Conservation (phyloP, 2,888 invertebrate species). For the Tetanocera ferruginea region DNA sequence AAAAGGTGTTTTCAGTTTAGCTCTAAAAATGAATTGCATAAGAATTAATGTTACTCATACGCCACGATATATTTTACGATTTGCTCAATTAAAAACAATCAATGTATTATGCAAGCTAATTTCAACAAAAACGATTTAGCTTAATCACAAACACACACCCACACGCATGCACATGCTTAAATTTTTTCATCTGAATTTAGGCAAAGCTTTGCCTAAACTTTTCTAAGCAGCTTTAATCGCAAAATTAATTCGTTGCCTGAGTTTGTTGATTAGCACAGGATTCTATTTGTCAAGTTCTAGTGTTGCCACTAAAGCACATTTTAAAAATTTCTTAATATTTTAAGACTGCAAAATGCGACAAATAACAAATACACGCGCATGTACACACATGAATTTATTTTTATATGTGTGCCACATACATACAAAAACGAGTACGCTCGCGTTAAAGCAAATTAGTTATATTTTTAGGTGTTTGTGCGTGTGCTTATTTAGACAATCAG, state of each 20-base stretch:
- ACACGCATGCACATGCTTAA: too few species aligned
- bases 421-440: neutral
- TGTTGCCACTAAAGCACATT: neutral
- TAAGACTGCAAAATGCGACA: too few species aligned
- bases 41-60: neutral
- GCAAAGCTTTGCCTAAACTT: neutral
- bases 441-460: neutral
- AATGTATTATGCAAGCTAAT: too few species aligned
- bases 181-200: too few species aligned
- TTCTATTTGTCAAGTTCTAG: too few species aligned
- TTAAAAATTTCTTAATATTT: too few species aligned
- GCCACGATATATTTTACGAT: neutral
- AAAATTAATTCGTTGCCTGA: neutral
- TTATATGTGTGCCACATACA: neutral
- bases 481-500: neutral
- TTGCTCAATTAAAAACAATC: neutral
- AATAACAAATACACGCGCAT: too few species aligned
- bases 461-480: neutral
- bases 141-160: too few species aligned
- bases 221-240: neutral
- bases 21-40: neutral
- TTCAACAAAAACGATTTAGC: too few species aligned
- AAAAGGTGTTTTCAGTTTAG: too few species aligned
- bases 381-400: too few species aligned
- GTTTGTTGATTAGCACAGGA: too few species aligned